Base-by-base conservation (phyloP, 1,140 invertebrate genomes). In the Laodelphax striatellus region DNA sequence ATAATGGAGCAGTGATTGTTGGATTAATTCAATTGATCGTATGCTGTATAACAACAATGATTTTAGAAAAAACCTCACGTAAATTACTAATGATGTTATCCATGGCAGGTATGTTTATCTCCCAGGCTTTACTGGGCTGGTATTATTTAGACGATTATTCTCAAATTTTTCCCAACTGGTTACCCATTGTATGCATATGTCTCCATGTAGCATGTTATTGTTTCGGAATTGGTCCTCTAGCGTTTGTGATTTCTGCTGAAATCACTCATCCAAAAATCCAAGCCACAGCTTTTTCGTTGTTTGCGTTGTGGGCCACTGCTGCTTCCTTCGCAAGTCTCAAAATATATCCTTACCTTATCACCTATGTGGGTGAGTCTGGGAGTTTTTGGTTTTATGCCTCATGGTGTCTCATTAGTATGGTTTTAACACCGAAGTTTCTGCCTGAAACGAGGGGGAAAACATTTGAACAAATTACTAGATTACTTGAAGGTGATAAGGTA, bases 1-100 rank as follows among this genome's bases (percentile, higher is more conserved):
- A 84, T 17, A 80, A 83, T 16, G 34, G 34, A 38, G 80, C 89
- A 0, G 87, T 94, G 61, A 81, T 92, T 9, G 82, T 94, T 8
- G 88, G 86, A 2, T 70, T 82, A 0, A 85, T 78, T 10, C 72
- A 77, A 65, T 54, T 79, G 0, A 19, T 75, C 5, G 77, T 76
- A 10, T 76, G 77, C 0, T 72, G 72, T 14, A 28, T 77, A 0
- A 76, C 79, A 0, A 73, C 73, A 0, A 52, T 77, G 10, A 58
- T 84, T n/a, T 79, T 84, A 65, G 84, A 87, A 63, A 72, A 73
- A 52, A 72, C 73, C 1, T 82, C 82, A 19, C 72, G 84, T 42
- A 76, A 78, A 64, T 61, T 75, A 2, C 67, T 85, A 1, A 67
- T 85, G 4, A 64, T 82, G 6, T 70, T 77, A 55, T 84, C 80